phyloP scores from a whole-genome alignment of 2,888 invertebrate genomes.

The Nebria brevicollis region DNA sequence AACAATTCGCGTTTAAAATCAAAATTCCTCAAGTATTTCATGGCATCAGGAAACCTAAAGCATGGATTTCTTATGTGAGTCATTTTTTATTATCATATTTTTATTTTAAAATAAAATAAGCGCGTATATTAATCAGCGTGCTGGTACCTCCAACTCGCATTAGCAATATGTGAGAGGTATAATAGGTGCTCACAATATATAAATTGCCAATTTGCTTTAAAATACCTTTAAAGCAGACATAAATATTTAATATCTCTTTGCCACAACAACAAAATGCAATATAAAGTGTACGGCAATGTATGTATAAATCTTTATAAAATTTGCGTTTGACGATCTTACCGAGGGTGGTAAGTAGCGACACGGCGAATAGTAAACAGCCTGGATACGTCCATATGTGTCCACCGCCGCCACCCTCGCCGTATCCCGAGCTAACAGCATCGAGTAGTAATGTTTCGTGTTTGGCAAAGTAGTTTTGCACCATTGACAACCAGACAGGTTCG shows the following conservation, averaged over 20 bases:
- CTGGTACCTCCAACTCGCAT: no score
- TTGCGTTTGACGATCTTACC: slow-evolving; percentile 62
- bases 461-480: slow-evolving; percentile 67
- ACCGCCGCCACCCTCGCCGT: slow-evolving; percentile 66
- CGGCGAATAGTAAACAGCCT: slow-evolving; percentile 74
- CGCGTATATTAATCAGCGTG: no score
- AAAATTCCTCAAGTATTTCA: no score
- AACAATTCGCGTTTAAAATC: no score
- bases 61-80: no score
- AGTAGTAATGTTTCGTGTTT: slow-evolving; percentile 70
- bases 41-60: no score
- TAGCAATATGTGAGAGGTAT: no score
- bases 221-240: background rate
- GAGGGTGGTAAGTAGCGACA: slow-evolving; percentile 76
- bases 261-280: background rate
- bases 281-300: background rate
- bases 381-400: slow-evolving; percentile 76
- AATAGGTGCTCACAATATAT: no score
- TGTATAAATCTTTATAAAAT: background rate
- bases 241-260: background rate
- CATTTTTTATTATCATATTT: no score
- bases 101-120: no score
- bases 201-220: background rate
- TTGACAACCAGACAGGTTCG: slow-evolving; percentile 71
- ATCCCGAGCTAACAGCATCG: slow-evolving; percentile 67